Evolutionary conservation across 2,888 invertebrate species (phyloP).

Genomic region (Carabus problematicus): DNA sequence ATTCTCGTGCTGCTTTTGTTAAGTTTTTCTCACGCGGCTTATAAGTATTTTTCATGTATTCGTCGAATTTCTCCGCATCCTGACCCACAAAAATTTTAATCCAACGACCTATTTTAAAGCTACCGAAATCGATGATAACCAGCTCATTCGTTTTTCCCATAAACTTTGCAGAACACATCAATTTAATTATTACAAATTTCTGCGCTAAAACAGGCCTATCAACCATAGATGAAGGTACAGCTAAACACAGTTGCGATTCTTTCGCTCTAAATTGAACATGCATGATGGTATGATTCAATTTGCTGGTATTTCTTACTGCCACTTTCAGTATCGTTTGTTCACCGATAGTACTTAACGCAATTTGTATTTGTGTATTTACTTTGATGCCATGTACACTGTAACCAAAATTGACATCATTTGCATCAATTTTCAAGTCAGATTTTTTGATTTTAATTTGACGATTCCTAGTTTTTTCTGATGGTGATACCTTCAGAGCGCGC

Average conservation of each 20-base stretch:
- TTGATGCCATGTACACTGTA: neutral
- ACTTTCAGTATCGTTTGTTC: neutral
- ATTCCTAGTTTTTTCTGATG: constrained; percentile 46
- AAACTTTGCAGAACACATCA: constrained; percentile 64
- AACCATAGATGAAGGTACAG: constrained; percentile 56
- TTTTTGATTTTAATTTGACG: neutral
- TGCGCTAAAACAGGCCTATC: constrained; percentile 58
- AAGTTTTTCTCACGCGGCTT: constrained; percentile 27
- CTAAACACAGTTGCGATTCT: constrained; percentile 59
- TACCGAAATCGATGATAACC: constrained; percentile 61
- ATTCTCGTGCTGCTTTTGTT: constrained; percentile 28
- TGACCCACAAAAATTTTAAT: constrained; percentile 63
- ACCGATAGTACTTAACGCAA: neutral
- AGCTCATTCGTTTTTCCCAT: constrained; percentile 66
- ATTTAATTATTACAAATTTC: constrained; percentile 57
- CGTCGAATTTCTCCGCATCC: neutral
- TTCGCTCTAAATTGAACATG: neutral
- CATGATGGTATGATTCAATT: neutral
- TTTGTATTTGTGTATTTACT: neutral
- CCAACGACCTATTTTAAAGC: constrained; percentile 67
- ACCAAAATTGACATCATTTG: neutral
- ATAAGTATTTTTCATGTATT: constrained; percentile 17
- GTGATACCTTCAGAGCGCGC: constrained; percentile 66
- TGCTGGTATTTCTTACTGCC: neutral
- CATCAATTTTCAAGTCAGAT: constrained; percentile 1